Evolutionary conservation across 2,888 invertebrate species (phyloP).

Genomic region (Rhamnusium bicolor): DNA sequence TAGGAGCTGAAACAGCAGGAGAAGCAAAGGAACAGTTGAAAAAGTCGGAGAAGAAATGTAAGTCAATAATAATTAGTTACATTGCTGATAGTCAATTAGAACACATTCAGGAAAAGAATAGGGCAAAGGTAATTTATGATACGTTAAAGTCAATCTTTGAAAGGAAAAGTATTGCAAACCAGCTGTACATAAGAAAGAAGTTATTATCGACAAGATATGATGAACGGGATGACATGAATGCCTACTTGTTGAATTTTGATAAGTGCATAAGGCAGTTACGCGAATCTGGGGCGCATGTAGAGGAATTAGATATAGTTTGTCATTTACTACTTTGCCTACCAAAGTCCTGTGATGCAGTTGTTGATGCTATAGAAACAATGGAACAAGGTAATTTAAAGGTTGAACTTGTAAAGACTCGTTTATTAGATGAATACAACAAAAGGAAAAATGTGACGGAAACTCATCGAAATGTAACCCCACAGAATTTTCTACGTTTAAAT

Average conservation of each 20-base stretch:
- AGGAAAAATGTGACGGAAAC: too few species aligned
- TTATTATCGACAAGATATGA: neutral
- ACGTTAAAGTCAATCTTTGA: neutral
- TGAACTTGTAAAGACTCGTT: too few species aligned
- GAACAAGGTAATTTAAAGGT: neutral
- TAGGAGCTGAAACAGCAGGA: neutral
- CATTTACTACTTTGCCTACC: conserved; percentile 45
- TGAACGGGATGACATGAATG: conserved; percentile 6
- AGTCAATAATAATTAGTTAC: too few species aligned
- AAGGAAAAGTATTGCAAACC: conserved; percentile 15
- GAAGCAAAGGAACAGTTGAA: neutral
- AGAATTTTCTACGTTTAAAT: neutral
- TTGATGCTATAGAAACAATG: conserved; percentile 36
- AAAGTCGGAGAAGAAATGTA: conserved; percentile 20
- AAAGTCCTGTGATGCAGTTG: conserved; percentile 50
- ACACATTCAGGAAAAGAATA: too few species aligned
- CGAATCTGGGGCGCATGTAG: conserved; percentile 47
- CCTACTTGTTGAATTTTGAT: conserved; percentile 53
- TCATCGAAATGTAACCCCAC: neutral
- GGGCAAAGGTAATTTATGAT: too few species aligned
- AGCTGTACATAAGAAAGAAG: conserved; percentile 17
- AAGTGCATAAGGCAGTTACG: conserved; percentile 51
- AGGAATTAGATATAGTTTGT: conserved; percentile 46
- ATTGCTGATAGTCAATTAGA: too few species aligned
- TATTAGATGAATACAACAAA: too few species aligned